phyloP scores from a whole-genome alignment of 2,888 invertebrate genomes.

The Anaspis maculata region DNA sequence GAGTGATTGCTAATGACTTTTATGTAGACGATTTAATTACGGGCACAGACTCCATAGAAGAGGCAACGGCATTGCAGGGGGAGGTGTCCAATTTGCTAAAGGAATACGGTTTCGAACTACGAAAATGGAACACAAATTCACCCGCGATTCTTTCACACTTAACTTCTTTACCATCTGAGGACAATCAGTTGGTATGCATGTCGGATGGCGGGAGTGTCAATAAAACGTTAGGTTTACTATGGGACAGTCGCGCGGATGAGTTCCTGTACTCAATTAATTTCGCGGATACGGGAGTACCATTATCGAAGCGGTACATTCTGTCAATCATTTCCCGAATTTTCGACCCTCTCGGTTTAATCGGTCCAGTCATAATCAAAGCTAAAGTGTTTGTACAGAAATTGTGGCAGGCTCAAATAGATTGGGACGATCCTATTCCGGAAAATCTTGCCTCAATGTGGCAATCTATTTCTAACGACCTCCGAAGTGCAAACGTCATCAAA shows the following conservation, averaged over 20 bases:
- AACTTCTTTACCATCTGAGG: no score
- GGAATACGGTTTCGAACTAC: constrained; percentile 8
- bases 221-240: constrained; percentile 5
- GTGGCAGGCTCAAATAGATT: constrained; percentile 4
- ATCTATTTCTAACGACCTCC: no score
- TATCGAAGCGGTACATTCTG: constrained; percentile 2
- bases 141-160: not conserved
- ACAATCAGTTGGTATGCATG: no score
- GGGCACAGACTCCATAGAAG: constrained; percentile 6
- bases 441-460: no score
- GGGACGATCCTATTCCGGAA: constrained; percentile 6
- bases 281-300: no score
- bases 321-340: constrained; percentile 2
- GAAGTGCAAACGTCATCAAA: no score
- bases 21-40: constrained; percentile 10
- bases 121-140: constrained; percentile 9
- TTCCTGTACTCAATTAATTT: no score
- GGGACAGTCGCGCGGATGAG: constrained; percentile 1
- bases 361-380: constrained; percentile 3
- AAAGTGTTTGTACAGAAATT: constrained; percentile 6
- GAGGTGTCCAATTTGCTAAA: constrained; percentile 3
- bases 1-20: constrained; percentile 5
- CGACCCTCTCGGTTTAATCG: constrained; percentile 4
- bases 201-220: no score
- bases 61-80: constrained; percentile 2